Conservation (phyloP, 2,888 invertebrate genomes). For the Adelphocoris suturalis region DNA sequence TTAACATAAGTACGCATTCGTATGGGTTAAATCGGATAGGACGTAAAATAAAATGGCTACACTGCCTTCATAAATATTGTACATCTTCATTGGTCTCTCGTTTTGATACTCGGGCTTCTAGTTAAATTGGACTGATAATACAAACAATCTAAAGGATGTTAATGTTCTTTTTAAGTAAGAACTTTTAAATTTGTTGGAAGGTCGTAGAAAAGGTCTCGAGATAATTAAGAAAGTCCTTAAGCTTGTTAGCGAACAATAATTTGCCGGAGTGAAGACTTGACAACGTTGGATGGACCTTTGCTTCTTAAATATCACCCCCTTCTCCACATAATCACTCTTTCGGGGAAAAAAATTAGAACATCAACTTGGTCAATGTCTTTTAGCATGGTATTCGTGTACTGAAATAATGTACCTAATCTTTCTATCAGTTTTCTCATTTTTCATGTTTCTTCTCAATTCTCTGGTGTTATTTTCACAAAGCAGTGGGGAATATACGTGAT, state of each 20-base stretch:
- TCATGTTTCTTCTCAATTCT: too few species aligned
- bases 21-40: too few species aligned
- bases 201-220: not conserved
- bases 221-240: conserved; percentile 17
- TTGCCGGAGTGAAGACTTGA: conserved; percentile 15
- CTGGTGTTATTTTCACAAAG: too few species aligned
- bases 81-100: too few species aligned
- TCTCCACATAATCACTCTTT: not conserved
- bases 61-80: too few species aligned
- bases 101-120: not conserved
- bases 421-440: too few species aligned
- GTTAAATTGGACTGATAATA: not conserved
- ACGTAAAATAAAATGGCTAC: too few species aligned
- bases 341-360: not conserved
- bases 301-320: not conserved
- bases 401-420: too few species aligned
- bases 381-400: too few species aligned
- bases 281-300: not conserved
- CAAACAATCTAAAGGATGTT: not conserved
- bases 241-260: conserved; percentile 25
- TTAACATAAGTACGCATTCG: too few species aligned
- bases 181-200: conserved; percentile 22
- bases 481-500: too few species aligned
- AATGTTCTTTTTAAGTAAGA: conserved; percentile 6
- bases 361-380: too few species aligned